Evolutionary conservation across 2,113 vertebrate species (phyloP).

Genomic region (Festucalex cinctus): DNA sequence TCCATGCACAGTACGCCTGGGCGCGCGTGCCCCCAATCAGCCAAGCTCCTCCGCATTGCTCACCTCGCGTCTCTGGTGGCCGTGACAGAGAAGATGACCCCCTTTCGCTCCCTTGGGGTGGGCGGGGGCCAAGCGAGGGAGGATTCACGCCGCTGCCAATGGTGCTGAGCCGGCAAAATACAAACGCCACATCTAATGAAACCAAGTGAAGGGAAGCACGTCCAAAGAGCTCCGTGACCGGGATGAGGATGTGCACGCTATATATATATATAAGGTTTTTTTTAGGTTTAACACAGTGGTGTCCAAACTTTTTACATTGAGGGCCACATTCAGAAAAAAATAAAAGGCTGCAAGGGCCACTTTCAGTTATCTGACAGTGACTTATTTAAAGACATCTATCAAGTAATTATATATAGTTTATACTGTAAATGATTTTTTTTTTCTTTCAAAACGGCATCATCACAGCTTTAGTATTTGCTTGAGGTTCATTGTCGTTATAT

Average conservation of each 20-base stretch:
- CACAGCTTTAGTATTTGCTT: too few relatives aligned
- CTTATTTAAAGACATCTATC: not conserved
- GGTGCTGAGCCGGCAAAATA: conserved; percentile 42
- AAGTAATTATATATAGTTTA: too few relatives aligned
- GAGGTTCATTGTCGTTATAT: too few relatives aligned
- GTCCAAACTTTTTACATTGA: not conserved
- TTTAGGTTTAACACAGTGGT: not conserved
- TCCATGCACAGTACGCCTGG: conserved; percentile 26
- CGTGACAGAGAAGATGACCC: conserved; percentile 65
- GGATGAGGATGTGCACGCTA: conserved; percentile 19
- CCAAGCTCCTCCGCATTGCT: conserved; percentile 52
- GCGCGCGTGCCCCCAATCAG: conserved; percentile 54
- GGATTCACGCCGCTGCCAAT: conserved; percentile 23
- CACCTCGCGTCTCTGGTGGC: conserved; percentile 58
- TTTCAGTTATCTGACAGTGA: not conserved
- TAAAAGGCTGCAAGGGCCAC: not conserved
- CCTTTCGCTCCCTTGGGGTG: conserved; percentile 30
- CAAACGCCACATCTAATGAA: conserved; percentile 50
- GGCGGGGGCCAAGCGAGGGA: not conserved
- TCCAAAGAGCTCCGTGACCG: conserved; percentile 42
- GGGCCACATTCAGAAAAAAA: conserved; percentile 42
- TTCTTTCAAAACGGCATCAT: too few relatives aligned
- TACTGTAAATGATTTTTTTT: too few relatives aligned
- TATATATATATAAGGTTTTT: too few relatives aligned
- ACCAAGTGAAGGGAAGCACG: conserved; percentile 19